These are phyloP conservation scores for Nesometra sesokonis DNA, from an alignment of 35 echinoderm and acorn worm species.

Conservation along the genomic window DNA sequence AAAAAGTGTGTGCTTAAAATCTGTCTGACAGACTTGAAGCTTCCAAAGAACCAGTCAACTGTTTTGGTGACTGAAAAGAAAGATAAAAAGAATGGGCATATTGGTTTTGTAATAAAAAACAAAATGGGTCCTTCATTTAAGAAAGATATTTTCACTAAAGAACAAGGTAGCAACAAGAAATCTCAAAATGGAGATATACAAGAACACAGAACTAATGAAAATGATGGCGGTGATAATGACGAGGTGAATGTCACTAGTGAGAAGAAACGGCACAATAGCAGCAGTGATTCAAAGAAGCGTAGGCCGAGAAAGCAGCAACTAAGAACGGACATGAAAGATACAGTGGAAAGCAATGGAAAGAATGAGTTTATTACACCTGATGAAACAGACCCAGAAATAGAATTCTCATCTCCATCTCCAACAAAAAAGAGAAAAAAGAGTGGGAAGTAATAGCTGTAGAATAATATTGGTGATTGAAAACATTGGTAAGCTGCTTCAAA, in stretches of 20 bases:
- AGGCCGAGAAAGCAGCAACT: background rate
- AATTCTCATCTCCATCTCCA: background rate
- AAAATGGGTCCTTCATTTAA: background rate
- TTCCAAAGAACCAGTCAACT: background rate
- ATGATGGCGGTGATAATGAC: background rate
- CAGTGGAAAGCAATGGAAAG: background rate
- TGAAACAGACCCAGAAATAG: background rate
- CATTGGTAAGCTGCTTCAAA: too few species aligned
- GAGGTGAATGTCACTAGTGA: background rate
- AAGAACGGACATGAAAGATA: background rate
- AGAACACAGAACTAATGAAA: too few species aligned
- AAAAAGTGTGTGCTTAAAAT: background rate
- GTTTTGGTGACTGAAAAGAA: background rate
- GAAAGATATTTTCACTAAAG: background rate
- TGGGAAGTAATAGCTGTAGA: too few species aligned
- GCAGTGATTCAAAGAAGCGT: background rate
- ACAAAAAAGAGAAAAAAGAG: background rate
- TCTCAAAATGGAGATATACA: background rate
- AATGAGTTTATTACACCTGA: background rate
- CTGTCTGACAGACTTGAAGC: background rate
- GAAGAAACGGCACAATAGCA: background rate
- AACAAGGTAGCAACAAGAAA: background rate
- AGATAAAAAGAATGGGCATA: background rate
- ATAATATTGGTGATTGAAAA: too few species aligned
- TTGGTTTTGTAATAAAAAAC: background rate